Conservation (phyloP, 2,113 vertebrate genomes). For the Antechinus flavipes region DNA sequence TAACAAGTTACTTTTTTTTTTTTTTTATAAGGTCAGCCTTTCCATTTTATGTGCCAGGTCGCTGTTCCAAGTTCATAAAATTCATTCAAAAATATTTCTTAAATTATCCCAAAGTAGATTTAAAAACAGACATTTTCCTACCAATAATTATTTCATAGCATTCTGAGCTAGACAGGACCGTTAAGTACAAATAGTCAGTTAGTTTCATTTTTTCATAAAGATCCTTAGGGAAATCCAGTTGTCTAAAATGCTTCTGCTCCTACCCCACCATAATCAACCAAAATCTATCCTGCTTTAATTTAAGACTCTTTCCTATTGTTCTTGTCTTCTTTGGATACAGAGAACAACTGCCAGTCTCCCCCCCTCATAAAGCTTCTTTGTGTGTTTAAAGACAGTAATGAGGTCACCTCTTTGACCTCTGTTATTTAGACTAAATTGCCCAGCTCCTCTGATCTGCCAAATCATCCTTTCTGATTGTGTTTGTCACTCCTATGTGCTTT, state of each 20-base stretch:
- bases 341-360: neutral
- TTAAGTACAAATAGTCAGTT: neutral
- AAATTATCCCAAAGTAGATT: neutral
- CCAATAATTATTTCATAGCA: neutral
- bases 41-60: neutral
- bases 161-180: neutral
- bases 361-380: constrained; percentile 2
- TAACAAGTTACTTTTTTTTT: neutral
- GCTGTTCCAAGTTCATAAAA: neutral
- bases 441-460: constrained; percentile 2
- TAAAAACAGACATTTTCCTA: neutral
- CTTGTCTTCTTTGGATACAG: neutral
- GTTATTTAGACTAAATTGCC: neutral
- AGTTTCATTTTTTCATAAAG: neutral
- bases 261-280: neutral
- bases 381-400: neutral
- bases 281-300: neutral
- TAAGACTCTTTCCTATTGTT: neutral
- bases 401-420: neutral
- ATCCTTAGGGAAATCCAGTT: neutral
- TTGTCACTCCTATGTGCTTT: constrained; percentile 45
- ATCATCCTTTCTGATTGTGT: constrained; percentile 33
- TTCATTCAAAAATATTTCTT: neutral
- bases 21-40: neutral
- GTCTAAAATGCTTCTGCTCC: neutral